These are phyloP conservation scores for Lerista edwardsae DNA, from an alignment of 2,797 vertebrate species.

Conservation along the genomic window DNA sequence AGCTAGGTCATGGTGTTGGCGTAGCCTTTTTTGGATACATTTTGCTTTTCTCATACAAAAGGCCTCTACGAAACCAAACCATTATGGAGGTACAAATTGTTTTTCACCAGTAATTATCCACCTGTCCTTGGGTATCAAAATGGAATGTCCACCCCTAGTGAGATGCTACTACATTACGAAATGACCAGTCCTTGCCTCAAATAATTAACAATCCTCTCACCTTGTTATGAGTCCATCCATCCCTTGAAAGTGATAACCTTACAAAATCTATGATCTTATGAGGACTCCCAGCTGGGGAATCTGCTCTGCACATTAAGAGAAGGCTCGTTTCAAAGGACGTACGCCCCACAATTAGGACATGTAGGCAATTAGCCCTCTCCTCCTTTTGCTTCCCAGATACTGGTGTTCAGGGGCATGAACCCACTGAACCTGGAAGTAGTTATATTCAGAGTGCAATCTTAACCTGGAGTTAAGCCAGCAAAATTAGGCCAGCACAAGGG, in stretches of 20 bases:
- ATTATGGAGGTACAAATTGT: neutral
- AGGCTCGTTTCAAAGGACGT: neutral
- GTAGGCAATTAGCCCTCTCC: neutral
- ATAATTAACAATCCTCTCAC: neutral
- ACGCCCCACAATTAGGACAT: neutral
- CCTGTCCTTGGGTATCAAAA: neutral
- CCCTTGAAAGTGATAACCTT: neutral
- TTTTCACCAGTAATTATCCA: neutral
- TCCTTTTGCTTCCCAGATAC: too few relatives aligned
- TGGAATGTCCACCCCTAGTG: neutral
- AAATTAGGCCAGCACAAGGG: too few relatives aligned
- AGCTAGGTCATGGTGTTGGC: too few relatives aligned
- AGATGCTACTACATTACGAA: neutral
- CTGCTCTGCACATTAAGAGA: neutral
- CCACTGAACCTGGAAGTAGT: too few relatives aligned
- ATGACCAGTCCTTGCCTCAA: neutral
- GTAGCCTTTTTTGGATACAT: constrained; percentile 23
- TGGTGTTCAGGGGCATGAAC: too few relatives aligned
- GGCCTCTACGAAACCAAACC: neutral
- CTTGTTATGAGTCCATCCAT: neutral
- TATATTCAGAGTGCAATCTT: too few relatives aligned
- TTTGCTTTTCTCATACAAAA: constrained; percentile 24
- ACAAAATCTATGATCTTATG: neutral
- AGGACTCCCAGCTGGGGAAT: neutral
- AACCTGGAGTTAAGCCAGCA: too few relatives aligned